Evolutionary conservation across 2,113 vertebrate genomes (phyloP).

Genomic region (Cepphus grylle): DNA sequence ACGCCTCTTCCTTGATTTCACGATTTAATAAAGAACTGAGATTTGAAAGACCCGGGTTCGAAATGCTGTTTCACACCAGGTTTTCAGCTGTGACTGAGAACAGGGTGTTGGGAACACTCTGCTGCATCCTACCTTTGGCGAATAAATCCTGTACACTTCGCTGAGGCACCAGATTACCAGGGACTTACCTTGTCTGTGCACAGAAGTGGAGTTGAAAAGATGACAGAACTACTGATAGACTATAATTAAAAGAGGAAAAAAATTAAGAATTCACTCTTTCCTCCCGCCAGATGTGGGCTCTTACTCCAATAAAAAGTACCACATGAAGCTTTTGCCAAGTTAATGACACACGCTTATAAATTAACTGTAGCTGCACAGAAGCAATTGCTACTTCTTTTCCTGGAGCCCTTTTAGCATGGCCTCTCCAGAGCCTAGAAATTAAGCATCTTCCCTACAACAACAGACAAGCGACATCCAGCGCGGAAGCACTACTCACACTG

Average conservation of each 20-base stretch:
- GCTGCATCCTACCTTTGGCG: conserved; percentile 48
- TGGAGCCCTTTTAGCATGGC: not conserved
- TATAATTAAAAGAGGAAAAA: not conserved
- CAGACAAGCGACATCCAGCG: not conserved
- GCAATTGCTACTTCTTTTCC: not conserved
- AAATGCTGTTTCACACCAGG: not conserved
- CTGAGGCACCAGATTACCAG: conserved; percentile 18
- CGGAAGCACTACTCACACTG: conserved; percentile 80
- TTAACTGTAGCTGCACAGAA: not conserved
- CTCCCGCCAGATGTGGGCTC: not conserved
- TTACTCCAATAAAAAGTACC: not conserved
- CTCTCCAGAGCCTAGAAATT: not conserved
- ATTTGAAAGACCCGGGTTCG: not conserved
- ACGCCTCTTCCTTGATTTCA: not conserved
- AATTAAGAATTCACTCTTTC: not conserved
- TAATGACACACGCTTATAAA: not conserved
- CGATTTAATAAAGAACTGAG: not conserved
- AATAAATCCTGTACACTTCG: conserved; percentile 8
- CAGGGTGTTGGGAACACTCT: not conserved
- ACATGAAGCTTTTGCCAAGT: not conserved
- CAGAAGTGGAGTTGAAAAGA: conserved; percentile 2
- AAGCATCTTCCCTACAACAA: not conserved
- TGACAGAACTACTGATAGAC: conserved; percentile 11
- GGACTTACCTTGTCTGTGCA: conserved; percentile 51
- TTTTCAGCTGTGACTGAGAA: not conserved